phyloP scores from a whole-genome alignment of 1,140 invertebrate species.

The Drosophila melanica region DNA sequence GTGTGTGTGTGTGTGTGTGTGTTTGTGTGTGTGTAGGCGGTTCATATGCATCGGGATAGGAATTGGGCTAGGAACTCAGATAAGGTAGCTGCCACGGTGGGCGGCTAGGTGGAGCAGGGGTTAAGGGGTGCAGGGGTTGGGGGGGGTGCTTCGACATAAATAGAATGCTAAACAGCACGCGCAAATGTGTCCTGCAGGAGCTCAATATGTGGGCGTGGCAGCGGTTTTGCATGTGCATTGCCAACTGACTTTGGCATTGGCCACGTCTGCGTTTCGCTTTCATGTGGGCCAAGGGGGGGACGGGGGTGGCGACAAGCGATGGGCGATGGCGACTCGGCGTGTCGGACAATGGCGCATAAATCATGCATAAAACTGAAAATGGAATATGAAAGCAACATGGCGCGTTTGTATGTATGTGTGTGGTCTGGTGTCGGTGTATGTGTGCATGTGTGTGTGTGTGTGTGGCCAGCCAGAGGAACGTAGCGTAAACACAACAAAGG shows the following conservation, averaged over 20 bases:
- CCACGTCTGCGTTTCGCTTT: conserved; percentile 52
- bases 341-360: conserved; percentile 57
- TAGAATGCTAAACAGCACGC: conserved; percentile 54
- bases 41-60: conserved; percentile 6
- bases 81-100: neutral
- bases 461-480: conserved; percentile 18
- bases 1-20: conserved; percentile 1
- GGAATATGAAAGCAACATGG: conserved; percentile 52
- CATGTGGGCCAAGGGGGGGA: conserved; percentile 4
- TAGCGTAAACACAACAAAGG: conserved; percentile 44
- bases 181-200: conserved; percentile 51
- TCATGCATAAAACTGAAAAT: conserved; percentile 61
- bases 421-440: neutral
- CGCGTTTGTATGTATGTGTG: neutral
- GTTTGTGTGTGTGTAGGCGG: conserved; percentile 3
- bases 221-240: conserved; percentile 31
- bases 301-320: no score
- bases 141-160: conserved; percentile 38
- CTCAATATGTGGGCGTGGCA: conserved; percentile 34
- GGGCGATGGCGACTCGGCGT: conserved; percentile 24
- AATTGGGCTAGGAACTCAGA: conserved; percentile 13
- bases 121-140: neutral
- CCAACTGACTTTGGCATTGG: conserved; percentile 60
- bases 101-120: neutral
- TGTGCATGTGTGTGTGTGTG: conserved; percentile 5